These are phyloP conservation scores for Chunga burmeisteri DNA, from an alignment of 2,113 vertebrate genomes.

Conservation along the genomic window DNA sequence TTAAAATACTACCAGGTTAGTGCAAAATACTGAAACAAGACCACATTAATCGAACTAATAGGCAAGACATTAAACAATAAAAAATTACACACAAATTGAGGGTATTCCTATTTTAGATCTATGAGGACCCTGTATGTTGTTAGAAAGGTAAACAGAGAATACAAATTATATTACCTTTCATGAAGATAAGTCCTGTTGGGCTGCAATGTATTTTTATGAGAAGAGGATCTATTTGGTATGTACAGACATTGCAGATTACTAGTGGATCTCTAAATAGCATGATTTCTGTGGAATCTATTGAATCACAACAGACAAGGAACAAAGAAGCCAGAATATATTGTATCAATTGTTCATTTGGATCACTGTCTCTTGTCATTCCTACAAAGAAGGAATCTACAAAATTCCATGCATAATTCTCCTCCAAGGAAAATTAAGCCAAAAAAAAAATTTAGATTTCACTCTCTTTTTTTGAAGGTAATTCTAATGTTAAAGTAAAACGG, in stretches of 20 bases:
- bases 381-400: not conserved
- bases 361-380: not conserved
- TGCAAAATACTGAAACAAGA: slow-evolving; percentile 1
- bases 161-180: not conserved
- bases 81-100: not conserved
- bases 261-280: not conserved
- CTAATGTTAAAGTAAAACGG: not conserved
- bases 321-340: not conserved
- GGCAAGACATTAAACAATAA: not conserved
- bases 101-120: not conserved
- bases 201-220: not conserved
- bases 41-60: not conserved
- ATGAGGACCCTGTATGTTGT: not conserved
- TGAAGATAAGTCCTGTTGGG: not conserved
- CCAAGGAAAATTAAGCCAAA: not conserved
- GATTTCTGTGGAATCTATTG: not conserved
- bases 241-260: not conserved
- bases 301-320: not conserved
- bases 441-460: not conserved
- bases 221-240: not conserved
- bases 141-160: not conserved
- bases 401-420: not conserved
- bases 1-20: not conserved
- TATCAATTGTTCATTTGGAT: not conserved
- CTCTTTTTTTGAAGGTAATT: not conserved